Evolutionary conservation across 2,888 invertebrate genomes (phyloP), one percentile per base, ranked within the genome.

Genomic region (Thymelicus sylvestris): DNA sequence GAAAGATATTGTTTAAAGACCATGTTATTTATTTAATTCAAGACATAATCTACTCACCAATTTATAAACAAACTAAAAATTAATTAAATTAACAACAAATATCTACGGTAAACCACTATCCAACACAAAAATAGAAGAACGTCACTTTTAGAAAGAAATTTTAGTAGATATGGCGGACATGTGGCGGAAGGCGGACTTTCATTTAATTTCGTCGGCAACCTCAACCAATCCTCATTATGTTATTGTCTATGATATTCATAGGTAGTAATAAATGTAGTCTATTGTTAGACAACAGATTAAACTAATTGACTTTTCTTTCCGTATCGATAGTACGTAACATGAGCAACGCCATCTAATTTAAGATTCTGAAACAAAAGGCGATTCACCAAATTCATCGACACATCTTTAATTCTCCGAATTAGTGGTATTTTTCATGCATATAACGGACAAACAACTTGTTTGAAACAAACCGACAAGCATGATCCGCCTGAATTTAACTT

Each of bases 81-180:
- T 87, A 90, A 90, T 90, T 86, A 88, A 91, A 91, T 89, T 88
- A 91, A 88, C 83, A 89, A 89, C 86, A 87, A 87, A 86, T 88
- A 88, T 83, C 86, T 90, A 88, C 87, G 85, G 87, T 87, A 87
- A 85, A 85, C 83, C 83, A 82, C 81, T 90, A 88, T 86, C 81
- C 86, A 91, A 89, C 87, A 89, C 86, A 90, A 92, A 91, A 89
- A 90, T 90, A 88, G 86, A 88, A 82, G 88, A 89, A 92, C 88
- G 91, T 91, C 93, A 92, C 88, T 89, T 82, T 86, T 7, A 87
- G 86, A 88, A 87, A 87, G 86, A 91, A 88, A 87, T 88, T 90
- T 88, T 87, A 87, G 85, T 86, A 91, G 89, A 83, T 90, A 90
- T 92, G 91, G 91, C 91, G 91, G 91, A 92, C 92, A 91, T 92